These are phyloP conservation scores for Dicyrtomina minuta DNA, from an alignment of 2,888 invertebrate genomes.

Conservation along the genomic window DNA sequence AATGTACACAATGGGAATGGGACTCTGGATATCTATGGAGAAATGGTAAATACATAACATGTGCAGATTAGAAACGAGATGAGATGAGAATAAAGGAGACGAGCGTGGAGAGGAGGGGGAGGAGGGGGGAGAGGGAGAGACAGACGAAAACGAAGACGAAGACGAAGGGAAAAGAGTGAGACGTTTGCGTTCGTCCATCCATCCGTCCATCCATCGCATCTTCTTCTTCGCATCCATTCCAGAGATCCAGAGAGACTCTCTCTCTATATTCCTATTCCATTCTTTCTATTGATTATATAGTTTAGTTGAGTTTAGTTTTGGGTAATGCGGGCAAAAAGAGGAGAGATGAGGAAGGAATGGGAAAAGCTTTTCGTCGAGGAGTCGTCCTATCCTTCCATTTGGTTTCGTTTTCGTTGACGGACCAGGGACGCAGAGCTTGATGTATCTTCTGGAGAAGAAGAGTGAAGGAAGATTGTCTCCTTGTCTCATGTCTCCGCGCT, in stretches of 20 bases:
- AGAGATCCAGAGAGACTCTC: too few species aligned
- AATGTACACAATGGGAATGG: not conserved
- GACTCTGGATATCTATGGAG: too few species aligned
- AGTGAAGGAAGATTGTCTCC: not conserved
- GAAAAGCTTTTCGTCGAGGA: too few species aligned
- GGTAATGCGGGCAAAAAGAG: slow-evolving; percentile 17
- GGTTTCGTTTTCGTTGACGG: slow-evolving; percentile 20
- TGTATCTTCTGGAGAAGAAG: not conserved
- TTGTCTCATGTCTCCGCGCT: slow-evolving; percentile 1
- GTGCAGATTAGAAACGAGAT: slow-evolving; percentile 33
- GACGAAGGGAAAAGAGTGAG: slow-evolving; percentile 26
- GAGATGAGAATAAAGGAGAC: slow-evolving; percentile 20
- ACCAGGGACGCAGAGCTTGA: slow-evolving; percentile 24
- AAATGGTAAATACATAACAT: slow-evolving; percentile 23
- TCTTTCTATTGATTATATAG: slow-evolving; percentile 27
- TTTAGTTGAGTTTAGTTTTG: slow-evolving; percentile 11
- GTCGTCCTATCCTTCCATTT: not conserved
- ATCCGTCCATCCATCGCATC: not conserved
- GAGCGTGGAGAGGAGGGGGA: slow-evolving; percentile 19
- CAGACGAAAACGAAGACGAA: slow-evolving; percentile 14
- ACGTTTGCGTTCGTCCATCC: slow-evolving; percentile 13
- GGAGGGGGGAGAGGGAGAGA: slow-evolving; percentile 15
- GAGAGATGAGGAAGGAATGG: too few species aligned
- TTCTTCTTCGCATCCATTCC: slow-evolving; percentile 12
- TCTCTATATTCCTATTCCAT: not conserved